Percentiles rank a stretch among this genome's conserved stretches.
phyloP scores from a whole-genome alignment of 2,113 vertebrate species.

The Callipepla californica region DNA sequence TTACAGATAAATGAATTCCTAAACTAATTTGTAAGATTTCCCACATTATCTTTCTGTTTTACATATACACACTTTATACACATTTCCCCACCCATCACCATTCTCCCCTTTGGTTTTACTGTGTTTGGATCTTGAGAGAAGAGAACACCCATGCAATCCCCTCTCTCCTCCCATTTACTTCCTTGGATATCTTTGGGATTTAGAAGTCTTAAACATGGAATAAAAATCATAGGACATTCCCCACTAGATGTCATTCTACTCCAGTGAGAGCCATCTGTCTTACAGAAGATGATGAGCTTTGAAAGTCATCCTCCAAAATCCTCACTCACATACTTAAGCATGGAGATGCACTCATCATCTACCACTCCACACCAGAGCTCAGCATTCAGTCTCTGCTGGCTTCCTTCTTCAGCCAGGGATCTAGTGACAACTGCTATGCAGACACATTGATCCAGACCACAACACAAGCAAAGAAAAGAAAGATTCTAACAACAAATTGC shows the following conservation, averaged over 20 bases:
- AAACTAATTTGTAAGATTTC: not conserved
- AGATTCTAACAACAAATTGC: not conserved
- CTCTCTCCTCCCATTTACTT: not conserved
- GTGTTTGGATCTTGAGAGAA: not conserved
- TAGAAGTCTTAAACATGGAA: not conserved
- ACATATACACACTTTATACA: not conserved
- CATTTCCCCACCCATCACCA: not conserved
- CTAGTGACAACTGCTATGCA: not conserved
- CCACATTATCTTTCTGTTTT: not conserved
- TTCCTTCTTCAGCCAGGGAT: not conserved
- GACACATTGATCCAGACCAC: not conserved
- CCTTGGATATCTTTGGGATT: not conserved
- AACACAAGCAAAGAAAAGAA: rapidly evolving
- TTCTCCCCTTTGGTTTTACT: not conserved
- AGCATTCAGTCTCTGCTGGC: not conserved
- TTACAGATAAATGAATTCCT: not conserved
- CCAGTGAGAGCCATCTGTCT: not conserved
- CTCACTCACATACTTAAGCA: not conserved
- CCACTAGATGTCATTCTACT: not conserved
- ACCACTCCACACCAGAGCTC: not conserved
- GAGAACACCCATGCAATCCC: not conserved
- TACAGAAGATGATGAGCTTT: not conserved
- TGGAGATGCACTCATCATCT: conserved; percentile 1
- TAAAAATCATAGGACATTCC: not conserved
- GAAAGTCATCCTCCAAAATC: conserved; percentile 40